Percentiles rank a stretch among this genome's conserved stretches.
These are phyloP conservation scores for Formica aserva DNA, from an alignment of 2,888 invertebrate species.

Conservation along the genomic window DNA sequence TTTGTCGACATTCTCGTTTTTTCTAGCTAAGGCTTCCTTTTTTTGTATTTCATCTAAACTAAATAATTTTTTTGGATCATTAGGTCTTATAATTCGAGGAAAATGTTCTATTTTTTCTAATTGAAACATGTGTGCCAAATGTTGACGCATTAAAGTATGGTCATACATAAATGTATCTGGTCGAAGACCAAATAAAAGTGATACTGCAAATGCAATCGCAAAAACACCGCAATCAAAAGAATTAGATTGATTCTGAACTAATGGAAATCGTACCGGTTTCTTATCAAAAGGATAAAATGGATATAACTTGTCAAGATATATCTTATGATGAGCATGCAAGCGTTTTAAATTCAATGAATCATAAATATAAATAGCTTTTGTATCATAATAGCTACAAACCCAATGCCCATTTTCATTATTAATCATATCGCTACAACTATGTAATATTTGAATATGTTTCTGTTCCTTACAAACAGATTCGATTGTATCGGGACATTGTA, in stretches of 20 bases:
- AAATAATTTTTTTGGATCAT: background rate
- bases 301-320: too few relatives aligned
- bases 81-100: too few relatives aligned
- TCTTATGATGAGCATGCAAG: too few relatives aligned
- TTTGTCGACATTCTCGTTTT: background rate
- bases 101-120: too few relatives aligned
- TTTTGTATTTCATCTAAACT: background rate
- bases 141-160: background rate
- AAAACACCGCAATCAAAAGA: slow-evolving; percentile 17
- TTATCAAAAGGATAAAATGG: background rate
- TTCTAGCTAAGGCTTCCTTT: background rate
- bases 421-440: background rate
- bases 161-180: background rate
- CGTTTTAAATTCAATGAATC: too few relatives aligned
- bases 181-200: background rate
- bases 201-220: slow-evolving; percentile 32
- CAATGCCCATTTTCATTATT: background rate
- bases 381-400: background rate
- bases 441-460: background rate
- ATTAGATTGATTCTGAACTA: slow-evolving; percentile 6
- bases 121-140: background rate
- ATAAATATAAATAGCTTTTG: too few relatives aligned
- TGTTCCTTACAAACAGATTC: background rate
- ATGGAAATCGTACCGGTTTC: background rate
- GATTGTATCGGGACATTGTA: background rate